Evolutionary conservation across 2,113 vertebrate genomes (phyloP).

Genomic region (Catharus minimus): DNA sequence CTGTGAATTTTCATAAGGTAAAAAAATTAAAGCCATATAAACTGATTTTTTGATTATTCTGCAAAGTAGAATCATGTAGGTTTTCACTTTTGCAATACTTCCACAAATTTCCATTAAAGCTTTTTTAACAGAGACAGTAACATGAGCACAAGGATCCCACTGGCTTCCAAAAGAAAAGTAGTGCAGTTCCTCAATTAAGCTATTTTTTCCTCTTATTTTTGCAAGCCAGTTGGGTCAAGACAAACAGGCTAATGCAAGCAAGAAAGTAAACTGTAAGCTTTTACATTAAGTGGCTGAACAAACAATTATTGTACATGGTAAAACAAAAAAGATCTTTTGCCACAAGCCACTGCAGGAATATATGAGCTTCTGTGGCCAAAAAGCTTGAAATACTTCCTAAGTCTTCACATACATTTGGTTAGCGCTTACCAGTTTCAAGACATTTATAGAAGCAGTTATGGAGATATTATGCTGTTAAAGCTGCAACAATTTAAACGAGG

Average conservation of each 20-base stretch:
- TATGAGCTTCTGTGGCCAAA: constrained; percentile 4
- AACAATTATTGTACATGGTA: constrained; percentile 20
- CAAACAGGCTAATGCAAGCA: constrained; percentile 49
- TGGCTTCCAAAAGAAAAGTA: constrained; percentile 49
- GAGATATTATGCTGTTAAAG: constrained; percentile 58
- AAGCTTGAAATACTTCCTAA: constrained; percentile 22
- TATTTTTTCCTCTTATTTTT: constrained; percentile 32
- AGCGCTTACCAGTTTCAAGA: constrained; percentile 51
- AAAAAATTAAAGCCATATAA: constrained; percentile 77
- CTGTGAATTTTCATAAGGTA: constrained; percentile 43
- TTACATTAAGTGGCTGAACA: constrained; percentile 19
- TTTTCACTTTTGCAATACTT: constrained; percentile 52
- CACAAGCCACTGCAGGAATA: constrained; percentile 42
- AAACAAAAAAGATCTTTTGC: constrained; percentile 19
- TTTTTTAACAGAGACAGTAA: constrained; percentile 58
- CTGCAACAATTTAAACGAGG: constrained; percentile 43
- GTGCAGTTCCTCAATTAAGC: neutral
- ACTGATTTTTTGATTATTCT: constrained; percentile 68
- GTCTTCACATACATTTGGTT: constrained; percentile 19
- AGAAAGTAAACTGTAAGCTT: constrained; percentile 41
- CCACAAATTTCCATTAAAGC: constrained; percentile 69
- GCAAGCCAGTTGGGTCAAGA: constrained; percentile 55
- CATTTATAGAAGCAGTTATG: constrained; percentile 50
- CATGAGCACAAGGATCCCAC: constrained; percentile 29
- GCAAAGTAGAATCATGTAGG: constrained; percentile 72